Conservation (phyloP, 2,888 invertebrate species). For the Noctua janthe region DNA sequence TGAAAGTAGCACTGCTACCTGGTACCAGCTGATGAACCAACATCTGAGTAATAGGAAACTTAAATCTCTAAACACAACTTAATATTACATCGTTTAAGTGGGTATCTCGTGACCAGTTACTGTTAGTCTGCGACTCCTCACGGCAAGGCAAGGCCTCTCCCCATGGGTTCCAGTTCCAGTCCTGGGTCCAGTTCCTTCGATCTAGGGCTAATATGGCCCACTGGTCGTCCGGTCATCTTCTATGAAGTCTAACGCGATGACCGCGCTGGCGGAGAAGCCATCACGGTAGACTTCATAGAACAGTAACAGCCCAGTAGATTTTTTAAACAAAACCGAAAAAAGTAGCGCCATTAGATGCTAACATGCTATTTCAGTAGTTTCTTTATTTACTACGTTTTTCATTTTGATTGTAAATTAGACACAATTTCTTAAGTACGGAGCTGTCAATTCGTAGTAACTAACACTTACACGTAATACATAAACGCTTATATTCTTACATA, state of each 20-base stretch:
- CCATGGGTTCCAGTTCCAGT: not conserved
- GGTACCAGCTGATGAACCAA: not conserved
- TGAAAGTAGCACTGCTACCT: not conserved
- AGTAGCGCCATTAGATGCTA: not conserved
- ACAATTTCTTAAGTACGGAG: constrained; percentile 7
- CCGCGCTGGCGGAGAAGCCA: too few relatives aligned
- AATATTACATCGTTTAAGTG: not conserved
- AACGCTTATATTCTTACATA: constrained; percentile 37
- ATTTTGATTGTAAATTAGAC: not conserved
- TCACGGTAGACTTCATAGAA: not conserved
- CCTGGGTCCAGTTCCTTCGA: not conserved
- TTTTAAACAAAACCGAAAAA: not conserved
- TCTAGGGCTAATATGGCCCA: not conserved
- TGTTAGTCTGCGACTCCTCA: not conserved
- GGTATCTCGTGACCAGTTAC: not conserved
- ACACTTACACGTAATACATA: constrained; percentile 27
- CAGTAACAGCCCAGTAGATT: not conserved
- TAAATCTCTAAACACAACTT: not conserved
- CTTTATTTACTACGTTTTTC: not conserved
- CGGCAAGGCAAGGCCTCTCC: not conserved
- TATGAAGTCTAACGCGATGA: too few relatives aligned
- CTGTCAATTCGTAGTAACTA: constrained; percentile 7
- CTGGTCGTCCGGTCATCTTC: not conserved
- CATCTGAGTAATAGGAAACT: too few relatives aligned
- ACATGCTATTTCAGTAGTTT: not conserved